Evolutionary conservation across 2,797 vertebrate genomes (phyloP).

Genomic region (Falco peregrinus): DNA sequence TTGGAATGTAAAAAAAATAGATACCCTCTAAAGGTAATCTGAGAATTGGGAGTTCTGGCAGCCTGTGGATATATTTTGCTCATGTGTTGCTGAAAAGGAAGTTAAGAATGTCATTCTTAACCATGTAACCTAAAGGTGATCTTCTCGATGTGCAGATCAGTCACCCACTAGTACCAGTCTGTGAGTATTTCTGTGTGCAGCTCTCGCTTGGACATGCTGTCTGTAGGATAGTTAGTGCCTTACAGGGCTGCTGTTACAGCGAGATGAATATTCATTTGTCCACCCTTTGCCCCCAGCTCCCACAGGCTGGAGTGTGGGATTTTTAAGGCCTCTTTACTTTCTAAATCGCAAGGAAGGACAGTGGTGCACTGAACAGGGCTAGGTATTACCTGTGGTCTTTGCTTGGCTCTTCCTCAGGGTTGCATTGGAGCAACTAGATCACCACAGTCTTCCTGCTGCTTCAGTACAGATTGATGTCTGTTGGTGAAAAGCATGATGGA

Average conservation of each 20-base stretch:
- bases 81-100: not conserved
- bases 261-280: not conserved
- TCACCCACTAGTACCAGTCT: not conserved
- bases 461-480: not conserved
- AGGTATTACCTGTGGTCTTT: not conserved
- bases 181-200: accelerated
- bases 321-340: not conserved
- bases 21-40: not conserved
- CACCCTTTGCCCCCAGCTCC: not conserved
- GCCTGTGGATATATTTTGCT: not conserved
- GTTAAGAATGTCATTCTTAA: not conserved
- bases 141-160: not conserved
- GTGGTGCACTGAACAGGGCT: not conserved
- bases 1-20: not conserved
- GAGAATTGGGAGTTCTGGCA: not conserved
- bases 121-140: not conserved
- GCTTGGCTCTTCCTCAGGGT: not conserved
- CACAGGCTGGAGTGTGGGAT: not conserved
- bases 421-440: not conserved
- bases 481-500: not conserved
- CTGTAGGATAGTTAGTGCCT: not conserved
- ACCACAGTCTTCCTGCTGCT: not conserved
- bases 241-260: accelerated
- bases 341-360: accelerated
- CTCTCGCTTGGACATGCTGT: not conserved